Evolutionary conservation across 1,140 invertebrate species (phyloP).

Genomic region (Chironomus tepperi): DNA sequence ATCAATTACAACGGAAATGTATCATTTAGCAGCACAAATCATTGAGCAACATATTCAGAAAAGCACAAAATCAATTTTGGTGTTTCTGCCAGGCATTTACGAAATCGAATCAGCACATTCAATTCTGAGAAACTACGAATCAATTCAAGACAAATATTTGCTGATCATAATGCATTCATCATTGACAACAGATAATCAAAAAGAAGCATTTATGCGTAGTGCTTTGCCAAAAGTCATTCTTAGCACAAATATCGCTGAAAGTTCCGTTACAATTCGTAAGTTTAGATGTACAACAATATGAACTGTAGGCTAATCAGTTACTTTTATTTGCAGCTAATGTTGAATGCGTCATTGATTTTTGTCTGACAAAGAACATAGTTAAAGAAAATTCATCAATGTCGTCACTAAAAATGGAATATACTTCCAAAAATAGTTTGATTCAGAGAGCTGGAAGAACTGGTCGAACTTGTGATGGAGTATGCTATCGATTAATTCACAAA

Average conservation of each 20-base stretch:
- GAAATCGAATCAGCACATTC: slow-evolving; percentile 55
- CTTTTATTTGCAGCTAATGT: slow-evolving; percentile 27
- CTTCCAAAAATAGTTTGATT: slow-evolving; percentile 64
- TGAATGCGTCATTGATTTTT: slow-evolving; percentile 67
- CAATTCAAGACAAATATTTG: background rate
- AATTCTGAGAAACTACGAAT: background rate
- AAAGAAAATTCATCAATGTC: slow-evolving; percentile 57
- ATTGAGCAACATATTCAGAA: slow-evolving; percentile 55
- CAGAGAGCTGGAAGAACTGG: slow-evolving; percentile 88
- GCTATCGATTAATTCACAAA: slow-evolving; percentile 73
- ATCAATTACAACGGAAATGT: slow-evolving; percentile 42
- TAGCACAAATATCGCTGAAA: slow-evolving; percentile 94
- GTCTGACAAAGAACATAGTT: slow-evolving; percentile 75
- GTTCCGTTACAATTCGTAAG: slow-evolving; percentile 90
- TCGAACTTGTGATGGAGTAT: slow-evolving; percentile 71
- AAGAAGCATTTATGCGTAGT: slow-evolving; percentile 52
- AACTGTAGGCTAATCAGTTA: no score
- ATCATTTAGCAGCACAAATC: slow-evolving; percentile 48
- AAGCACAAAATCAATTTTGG: slow-evolving; percentile 56
- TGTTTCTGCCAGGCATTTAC: slow-evolving; percentile 79
- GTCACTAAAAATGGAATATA: slow-evolving; percentile 72
- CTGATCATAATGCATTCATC: slow-evolving; percentile 55
- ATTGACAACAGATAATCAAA: slow-evolving; percentile 59
- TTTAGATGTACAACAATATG: no score
- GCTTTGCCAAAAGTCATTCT: slow-evolving; percentile 78